These are phyloP conservation scores for Smittia aterrima DNA, from an alignment of 2,888 invertebrate species.

Conservation along the genomic window DNA sequence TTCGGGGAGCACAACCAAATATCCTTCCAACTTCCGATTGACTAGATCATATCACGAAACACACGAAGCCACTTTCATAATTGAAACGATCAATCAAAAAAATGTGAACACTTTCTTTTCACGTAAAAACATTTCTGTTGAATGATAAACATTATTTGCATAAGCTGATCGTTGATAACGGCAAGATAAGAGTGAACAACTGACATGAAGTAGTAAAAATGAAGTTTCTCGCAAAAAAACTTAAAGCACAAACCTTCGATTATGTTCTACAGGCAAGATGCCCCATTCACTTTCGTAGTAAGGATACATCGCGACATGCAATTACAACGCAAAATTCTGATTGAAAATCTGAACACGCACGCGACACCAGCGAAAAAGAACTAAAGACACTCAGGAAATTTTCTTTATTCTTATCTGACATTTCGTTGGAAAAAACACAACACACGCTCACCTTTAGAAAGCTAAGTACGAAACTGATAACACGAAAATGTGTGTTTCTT, in stretches of 20 bases:
- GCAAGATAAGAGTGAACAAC: too few species aligned
- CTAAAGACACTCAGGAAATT: not conserved
- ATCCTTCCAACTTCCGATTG: too few species aligned
- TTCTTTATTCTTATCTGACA: not conserved
- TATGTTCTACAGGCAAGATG: constrained; percentile 79
- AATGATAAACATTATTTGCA: too few species aligned
- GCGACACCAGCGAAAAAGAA: not conserved
- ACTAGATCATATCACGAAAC: too few species aligned
- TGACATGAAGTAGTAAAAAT: too few species aligned
- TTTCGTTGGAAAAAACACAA: not conserved
- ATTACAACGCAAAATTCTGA: not conserved
- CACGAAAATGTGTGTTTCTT: too few species aligned
- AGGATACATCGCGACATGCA: not conserved
- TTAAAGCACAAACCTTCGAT: constrained; percentile 67
- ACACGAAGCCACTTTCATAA: too few species aligned
- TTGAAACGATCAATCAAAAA: too few species aligned
- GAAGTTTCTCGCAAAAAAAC: too few species aligned
- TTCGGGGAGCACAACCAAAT: too few species aligned
- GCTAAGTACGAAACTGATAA: not conserved
- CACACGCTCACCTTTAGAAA: not conserved
- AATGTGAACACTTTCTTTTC: too few species aligned
- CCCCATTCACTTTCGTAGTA: constrained; percentile 79
- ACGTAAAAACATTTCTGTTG: too few species aligned
- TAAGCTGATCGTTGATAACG: not conserved
- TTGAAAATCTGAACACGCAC: not conserved